Evolutionary conservation across 2,113 vertebrate genomes (phyloP).

Genomic region (Pterocles gutturalis): DNA sequence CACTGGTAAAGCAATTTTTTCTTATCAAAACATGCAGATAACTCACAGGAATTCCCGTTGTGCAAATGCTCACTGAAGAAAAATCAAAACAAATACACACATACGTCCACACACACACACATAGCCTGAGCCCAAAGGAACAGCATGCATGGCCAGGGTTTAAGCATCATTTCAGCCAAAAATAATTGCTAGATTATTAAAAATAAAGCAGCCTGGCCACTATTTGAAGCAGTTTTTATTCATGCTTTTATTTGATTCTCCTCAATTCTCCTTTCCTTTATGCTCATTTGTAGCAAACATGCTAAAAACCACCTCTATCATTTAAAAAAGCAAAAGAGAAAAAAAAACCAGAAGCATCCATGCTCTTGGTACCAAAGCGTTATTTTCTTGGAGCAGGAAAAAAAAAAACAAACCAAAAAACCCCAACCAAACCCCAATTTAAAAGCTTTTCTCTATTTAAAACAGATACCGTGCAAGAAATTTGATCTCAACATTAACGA

Average conservation of each 20-base stretch:
- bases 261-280: slow-evolving; percentile 46
- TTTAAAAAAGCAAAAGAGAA: slow-evolving; percentile 71
- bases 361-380: slow-evolving; percentile 74
- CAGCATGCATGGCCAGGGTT: slow-evolving; percentile 77
- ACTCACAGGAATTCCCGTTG: slow-evolving; percentile 70
- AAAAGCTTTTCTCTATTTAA: slow-evolving; percentile 62
- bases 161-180: slow-evolving; percentile 71
- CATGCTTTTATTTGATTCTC: slow-evolving; percentile 76
- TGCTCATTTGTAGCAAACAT: slow-evolving; percentile 68
- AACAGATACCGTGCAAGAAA: slow-evolving; percentile 75
- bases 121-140: slow-evolving; percentile 50
- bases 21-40: slow-evolving; percentile 71
- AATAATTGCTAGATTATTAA: slow-evolving; percentile 70
- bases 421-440: background rate
- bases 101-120: background rate
- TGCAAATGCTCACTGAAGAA: slow-evolving; percentile 68
- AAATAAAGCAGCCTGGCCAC: slow-evolving; percentile 74
- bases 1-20: slow-evolving; percentile 67
- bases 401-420: background rate
- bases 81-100: slow-evolving; percentile 54
- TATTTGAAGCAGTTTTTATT: slow-evolving; percentile 79
- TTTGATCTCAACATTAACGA: slow-evolving; percentile 58
- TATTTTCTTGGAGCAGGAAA: slow-evolving; percentile 59
- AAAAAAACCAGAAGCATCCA: slow-evolving; percentile 70
- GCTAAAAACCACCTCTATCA: slow-evolving; percentile 56